Base-by-base conservation (phyloP, 2,113 vertebrate species). In the Fulmarus glacialis region DNA sequence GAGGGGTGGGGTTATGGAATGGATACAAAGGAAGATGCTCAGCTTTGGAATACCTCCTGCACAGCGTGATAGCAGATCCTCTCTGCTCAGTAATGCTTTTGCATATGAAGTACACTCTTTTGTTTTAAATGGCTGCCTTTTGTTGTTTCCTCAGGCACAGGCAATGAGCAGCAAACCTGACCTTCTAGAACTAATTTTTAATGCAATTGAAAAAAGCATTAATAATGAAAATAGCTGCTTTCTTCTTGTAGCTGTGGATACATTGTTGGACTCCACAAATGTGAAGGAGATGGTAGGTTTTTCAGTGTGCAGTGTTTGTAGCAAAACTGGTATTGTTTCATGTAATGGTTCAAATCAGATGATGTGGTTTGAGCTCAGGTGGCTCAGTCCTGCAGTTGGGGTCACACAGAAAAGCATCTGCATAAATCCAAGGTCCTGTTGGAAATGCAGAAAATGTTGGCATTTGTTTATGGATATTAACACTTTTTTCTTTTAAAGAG, bases 161-260 rank as follows among this genome's bases (percentile, higher is more conserved):
- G 99, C 99, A 97, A 99, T 99, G 96, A 99, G 99, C 92, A 98
- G 98, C 93, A 99, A 99, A 96, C 98, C 99, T 66, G 98, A 99
- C 24, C 96, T 99, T 86, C 93, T 99, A 96, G 99, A 98, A 95
- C 98, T 99, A 97, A 98, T 99, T 97, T 99, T 99, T 90, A 98
- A 97, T 93, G 99, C 99, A 88, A 97, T 99, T 97, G 98, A 98
- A 97, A 99, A 99, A 94, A 97, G 96, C 48, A 97, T 99, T 93
- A 99, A 98, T n/a, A 99, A 98, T 95, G 99, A 99, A 82, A 99
- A 99, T 95, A 99, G 99, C 96, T 99, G 99, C 93, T 98, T 98
- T 81, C 99, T 99, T 50, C 99, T 99, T 94, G 94, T 98, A 82
- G 98, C 99, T 45, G 97, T 99, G 95, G 98, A 99, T 90, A 77